These are phyloP conservation scores for Ceratina calcarata DNA, from an alignment of 1,140 invertebrate species.

Conservation along the genomic window DNA sequence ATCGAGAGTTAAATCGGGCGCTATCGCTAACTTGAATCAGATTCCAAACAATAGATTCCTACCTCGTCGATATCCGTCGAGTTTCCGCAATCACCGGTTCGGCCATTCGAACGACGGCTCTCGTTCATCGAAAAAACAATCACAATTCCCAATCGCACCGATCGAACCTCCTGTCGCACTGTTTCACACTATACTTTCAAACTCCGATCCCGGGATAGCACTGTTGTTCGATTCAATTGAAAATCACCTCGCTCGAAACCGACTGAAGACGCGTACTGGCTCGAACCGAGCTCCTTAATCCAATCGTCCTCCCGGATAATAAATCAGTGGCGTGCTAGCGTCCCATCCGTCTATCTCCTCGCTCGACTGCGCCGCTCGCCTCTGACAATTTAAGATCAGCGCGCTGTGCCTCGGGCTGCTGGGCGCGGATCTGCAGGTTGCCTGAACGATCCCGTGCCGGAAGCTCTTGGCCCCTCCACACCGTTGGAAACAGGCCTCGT, in stretches of 20 bases:
- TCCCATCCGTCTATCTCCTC: constrained; percentile 77
- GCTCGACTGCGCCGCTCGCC: constrained; percentile 72
- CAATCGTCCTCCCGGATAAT: constrained; percentile 61
- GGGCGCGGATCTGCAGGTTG: constrained; percentile 77
- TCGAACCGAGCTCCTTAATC: constrained; percentile 39
- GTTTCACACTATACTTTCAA: not conserved
- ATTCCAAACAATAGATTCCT: not conserved
- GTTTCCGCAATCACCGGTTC: not conserved
- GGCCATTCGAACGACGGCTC: not conserved
- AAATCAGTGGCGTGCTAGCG: constrained; percentile 73
- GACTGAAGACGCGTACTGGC: not conserved
- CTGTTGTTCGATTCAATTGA: not conserved
- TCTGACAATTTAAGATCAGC: constrained; percentile 60
- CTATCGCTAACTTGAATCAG: not conserved
- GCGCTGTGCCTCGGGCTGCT: constrained; percentile 77
- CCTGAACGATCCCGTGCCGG: constrained; percentile 52
- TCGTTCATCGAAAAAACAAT: not conserved
- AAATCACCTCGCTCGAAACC: not conserved
- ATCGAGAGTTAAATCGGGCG: not conserved
- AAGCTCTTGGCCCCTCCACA: constrained; percentile 37
- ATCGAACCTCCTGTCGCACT: not conserved
- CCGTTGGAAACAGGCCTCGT: constrained; percentile 31
- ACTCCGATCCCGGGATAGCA: not conserved
- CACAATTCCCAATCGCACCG: not conserved
- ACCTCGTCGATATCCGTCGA: not conserved